A percentile compares a stretch with the other conserved stretches of the same genome.
These are phyloP conservation scores for Heliconius aoede DNA, from an alignment of 2,888 invertebrate species.

Conservation along the genomic window DNA sequence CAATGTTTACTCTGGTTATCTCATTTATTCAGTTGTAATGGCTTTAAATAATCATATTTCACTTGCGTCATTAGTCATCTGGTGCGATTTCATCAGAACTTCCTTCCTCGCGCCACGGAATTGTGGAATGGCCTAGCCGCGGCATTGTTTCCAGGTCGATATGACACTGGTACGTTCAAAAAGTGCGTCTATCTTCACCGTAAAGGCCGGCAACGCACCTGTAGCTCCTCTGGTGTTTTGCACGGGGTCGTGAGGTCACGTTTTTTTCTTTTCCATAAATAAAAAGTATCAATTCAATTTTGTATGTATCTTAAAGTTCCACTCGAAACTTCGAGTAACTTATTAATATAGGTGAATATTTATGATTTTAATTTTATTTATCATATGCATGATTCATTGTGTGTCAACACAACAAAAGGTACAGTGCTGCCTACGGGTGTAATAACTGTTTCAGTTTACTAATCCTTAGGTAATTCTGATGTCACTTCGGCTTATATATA, in stretches of 20 bases:
- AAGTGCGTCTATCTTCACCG: no score
- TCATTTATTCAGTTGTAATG: not conserved
- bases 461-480: not conserved
- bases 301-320: not conserved
- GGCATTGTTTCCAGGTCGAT: no score
- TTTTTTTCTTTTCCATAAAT: no score
- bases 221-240: no score
- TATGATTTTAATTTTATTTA: conserved; percentile 2
- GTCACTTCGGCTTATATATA: not conserved
- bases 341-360: not conserved
- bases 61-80: conserved; percentile 4
- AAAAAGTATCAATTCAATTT: not conserved
- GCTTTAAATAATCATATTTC: not conserved
- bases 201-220: no score
- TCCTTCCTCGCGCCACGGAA: no score
- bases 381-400: conserved; percentile 1
- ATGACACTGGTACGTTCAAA: no score
- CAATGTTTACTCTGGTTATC: not conserved
- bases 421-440: not conserved
- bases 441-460: not conserved
- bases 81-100: no score
- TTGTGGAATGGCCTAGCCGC: no score
- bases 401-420: conserved; percentile 1
- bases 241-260: no score
- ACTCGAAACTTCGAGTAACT: not conserved